These are phyloP conservation scores for Camptogramma bilineatum DNA, from an alignment of 2,888 invertebrate species.

Conservation along the genomic window DNA sequence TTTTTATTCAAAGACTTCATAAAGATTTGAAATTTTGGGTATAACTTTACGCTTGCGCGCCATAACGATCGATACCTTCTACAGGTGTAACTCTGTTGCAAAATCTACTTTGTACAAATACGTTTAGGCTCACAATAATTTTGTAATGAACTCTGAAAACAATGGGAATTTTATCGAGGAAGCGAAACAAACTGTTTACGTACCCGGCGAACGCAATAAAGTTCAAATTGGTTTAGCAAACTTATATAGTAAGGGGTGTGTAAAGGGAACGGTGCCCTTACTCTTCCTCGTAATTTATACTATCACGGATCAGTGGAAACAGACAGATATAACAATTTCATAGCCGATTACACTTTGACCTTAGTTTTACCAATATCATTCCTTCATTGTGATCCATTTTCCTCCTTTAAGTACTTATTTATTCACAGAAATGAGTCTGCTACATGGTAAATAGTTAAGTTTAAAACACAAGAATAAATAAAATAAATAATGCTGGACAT, in stretches of 20 bases:
- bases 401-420: no score
- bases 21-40: slow-evolving; percentile 6
- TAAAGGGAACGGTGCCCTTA: slow-evolving; percentile 15
- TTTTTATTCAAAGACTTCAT: slow-evolving; percentile 16
- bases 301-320: slow-evolving; percentile 36
- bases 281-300: slow-evolving; percentile 36
- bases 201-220: slow-evolving; percentile 55
- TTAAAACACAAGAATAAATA: background rate
- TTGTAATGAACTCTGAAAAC: slow-evolving; percentile 13
- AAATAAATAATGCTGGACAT: no score
- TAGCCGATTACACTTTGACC: background rate
- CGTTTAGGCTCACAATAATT: slow-evolving; percentile 16
- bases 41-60: slow-evolving; percentile 75
- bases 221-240: slow-evolving; percentile 48
- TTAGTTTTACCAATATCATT: background rate
- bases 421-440: background rate
- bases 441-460: background rate
- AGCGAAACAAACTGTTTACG: slow-evolving; percentile 58
- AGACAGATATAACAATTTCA: slow-evolving; percentile 13
- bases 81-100: slow-evolving; percentile 45
- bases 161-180: slow-evolving; percentile 50
- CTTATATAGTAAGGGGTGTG: slow-evolving; percentile 31
- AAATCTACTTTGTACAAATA: slow-evolving; percentile 28
- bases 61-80: slow-evolving; percentile 68
- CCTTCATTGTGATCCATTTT: background rate